These are phyloP conservation scores for Bruchidius siliquastri DNA, from an alignment of 2,888 invertebrate species.

Conservation along the genomic window DNA sequence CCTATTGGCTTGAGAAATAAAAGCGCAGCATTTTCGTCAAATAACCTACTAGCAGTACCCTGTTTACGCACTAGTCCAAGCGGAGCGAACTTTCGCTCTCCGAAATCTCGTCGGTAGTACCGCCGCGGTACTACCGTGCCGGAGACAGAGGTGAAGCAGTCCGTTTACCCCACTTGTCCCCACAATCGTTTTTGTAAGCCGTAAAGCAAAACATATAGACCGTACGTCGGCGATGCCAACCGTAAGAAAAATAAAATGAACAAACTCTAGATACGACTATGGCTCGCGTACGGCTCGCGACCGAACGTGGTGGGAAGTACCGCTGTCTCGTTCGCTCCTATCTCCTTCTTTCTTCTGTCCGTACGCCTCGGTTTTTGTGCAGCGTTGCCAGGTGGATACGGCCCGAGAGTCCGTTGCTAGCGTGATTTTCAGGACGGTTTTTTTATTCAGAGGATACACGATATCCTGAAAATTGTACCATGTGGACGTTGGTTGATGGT, in stretches of 20 bases:
- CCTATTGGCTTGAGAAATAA: too few relatives aligned
- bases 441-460: neutral
- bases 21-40: too few relatives aligned
- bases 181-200: neutral
- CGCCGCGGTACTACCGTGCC: neutral
- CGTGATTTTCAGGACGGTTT: neutral
- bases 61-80: too few relatives aligned
- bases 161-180: neutral
- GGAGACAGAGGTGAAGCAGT: neutral
- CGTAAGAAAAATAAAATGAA: constrained; percentile 5
- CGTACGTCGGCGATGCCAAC: neutral
- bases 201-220: neutral
- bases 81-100: neutral
- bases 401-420: neutral
- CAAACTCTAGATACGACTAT: constrained; percentile 35
- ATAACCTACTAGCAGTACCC: too few relatives aligned
- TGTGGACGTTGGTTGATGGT: too few relatives aligned
- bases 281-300: constrained; percentile 44
- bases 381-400: constrained; percentile 4
- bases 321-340: constrained; percentile 25
- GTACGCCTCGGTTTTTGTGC: constrained; percentile 18
- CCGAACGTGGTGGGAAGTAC: constrained; percentile 31
- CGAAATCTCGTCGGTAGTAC: neutral
- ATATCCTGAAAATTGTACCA: too few relatives aligned
- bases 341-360: constrained; percentile 24